Evolutionary conservation across 2,888 invertebrate species (phyloP).

Genomic region (Hydropsyche betteni): DNA sequence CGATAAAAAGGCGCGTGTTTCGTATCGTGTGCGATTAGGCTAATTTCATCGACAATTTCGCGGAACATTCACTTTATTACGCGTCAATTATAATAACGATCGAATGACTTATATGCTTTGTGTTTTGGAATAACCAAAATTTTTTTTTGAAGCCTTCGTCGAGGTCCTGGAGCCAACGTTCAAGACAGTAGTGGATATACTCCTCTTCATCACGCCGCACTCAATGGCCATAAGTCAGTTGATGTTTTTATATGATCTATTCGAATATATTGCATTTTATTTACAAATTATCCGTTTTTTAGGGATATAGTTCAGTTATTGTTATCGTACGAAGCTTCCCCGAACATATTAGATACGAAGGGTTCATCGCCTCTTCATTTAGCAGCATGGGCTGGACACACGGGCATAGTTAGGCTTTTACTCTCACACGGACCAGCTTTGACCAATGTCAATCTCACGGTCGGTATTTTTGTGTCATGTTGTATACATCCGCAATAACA

Average conservation of each 20-base stretch:
- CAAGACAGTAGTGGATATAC: conserved; percentile 94
- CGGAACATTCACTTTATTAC: too few relatives aligned
- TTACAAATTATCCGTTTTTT: conserved; percentile 47
- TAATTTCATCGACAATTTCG: conserved; percentile 10
- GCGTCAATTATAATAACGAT: too few relatives aligned
- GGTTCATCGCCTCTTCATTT: conserved; percentile 93
- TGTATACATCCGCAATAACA: background rate
- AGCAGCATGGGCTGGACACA: conserved; percentile 94
- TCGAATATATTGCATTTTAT: background rate
- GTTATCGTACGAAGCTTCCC: conserved; percentile 86
- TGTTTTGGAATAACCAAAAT: too few relatives aligned
- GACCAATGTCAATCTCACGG: conserved; percentile 86
- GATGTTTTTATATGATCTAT: conserved; percentile 28
- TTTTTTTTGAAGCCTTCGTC: conserved; percentile 59
- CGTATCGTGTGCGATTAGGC: background rate
- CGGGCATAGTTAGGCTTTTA: conserved; percentile 85
- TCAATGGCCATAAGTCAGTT: conserved; percentile 87
- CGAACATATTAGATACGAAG: conserved; percentile 87
- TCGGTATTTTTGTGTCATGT: conserved; percentile 59
- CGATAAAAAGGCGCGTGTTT: conserved; percentile 28
- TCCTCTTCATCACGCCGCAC: conserved; percentile 91
- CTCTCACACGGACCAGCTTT: conserved; percentile 83
- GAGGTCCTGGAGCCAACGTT: conserved; percentile 91
- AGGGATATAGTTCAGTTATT: conserved; percentile 88
- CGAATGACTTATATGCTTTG: too few relatives aligned